These are phyloP conservation scores for Acleris sparsana DNA, from an alignment of 2,888 invertebrate genomes.

Conservation along the genomic window DNA sequence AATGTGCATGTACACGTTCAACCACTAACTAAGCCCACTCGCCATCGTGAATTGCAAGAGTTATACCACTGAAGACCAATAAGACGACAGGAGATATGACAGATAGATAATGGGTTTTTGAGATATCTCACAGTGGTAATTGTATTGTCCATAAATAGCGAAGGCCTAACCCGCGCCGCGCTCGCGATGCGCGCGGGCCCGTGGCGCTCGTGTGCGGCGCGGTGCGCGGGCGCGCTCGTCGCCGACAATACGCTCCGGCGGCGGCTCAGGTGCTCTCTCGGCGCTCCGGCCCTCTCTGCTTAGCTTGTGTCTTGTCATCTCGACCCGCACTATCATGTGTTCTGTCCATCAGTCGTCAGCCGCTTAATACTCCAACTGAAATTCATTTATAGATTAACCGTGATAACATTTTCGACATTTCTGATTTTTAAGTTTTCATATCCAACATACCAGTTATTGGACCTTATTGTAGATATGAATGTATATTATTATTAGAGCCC, in stretches of 20 bases:
- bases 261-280: slow-evolving; percentile 65
- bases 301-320: slow-evolving; percentile 2
- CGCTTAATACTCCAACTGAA: neutral
- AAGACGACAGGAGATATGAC: too few relatives aligned
- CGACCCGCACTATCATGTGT: neutral
- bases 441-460: too few relatives aligned
- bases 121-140: slow-evolving; percentile 37
- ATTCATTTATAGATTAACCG: neutral
- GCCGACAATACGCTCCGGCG: slow-evolving; percentile 71
- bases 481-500: too few relatives aligned
- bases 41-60: too few relatives aligned
- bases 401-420: too few relatives aligned
- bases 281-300: neutral
- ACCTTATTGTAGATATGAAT: too few relatives aligned
- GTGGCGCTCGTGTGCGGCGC: slow-evolving; percentile 65
- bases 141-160: slow-evolving; percentile 65
- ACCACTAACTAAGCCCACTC: too few relatives aligned
- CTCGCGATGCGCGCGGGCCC: slow-evolving; percentile 69
- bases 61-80: too few relatives aligned
- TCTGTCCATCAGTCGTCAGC: neutral
- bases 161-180: slow-evolving; percentile 70
- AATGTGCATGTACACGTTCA: too few relatives aligned
- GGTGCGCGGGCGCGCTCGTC: slow-evolving; percentile 68
- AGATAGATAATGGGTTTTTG: too few relatives aligned
- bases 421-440: too few relatives aligned